Evolutionary conservation across 2,113 vertebrate species (phyloP).

Genomic region (Odobenus rosmarus): DNA sequence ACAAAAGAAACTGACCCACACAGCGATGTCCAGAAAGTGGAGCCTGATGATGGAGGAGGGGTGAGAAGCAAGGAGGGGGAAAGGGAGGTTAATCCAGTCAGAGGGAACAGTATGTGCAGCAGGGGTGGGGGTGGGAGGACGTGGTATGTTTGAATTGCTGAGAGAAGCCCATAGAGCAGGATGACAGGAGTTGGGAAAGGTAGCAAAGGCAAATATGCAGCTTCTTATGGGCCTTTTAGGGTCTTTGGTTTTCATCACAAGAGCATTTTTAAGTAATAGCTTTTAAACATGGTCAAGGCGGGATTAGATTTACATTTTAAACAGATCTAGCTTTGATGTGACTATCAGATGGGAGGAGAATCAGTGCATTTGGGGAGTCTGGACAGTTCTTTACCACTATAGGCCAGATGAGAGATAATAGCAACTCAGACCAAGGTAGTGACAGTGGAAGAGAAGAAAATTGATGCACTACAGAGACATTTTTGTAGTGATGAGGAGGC

Average conservation of each 20-base stretch:
- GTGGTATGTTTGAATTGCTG: background rate
- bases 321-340: background rate
- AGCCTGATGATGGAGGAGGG: background rate
- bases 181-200: background rate
- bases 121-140: fast-evolving
- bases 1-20: background rate
- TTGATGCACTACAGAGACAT: background rate
- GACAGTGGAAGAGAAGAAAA: background rate
- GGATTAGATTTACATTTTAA: slow-evolving; percentile 10
- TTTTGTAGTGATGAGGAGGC: background rate
- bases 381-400: background rate
- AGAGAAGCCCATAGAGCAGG: background rate
- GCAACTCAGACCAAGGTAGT: background rate
- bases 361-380: background rate
- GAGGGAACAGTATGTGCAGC: background rate
- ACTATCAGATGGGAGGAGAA: background rate
- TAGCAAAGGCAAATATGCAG: background rate
- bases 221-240: background rate
- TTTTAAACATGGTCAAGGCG: background rate
- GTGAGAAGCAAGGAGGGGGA: background rate
- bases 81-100: background rate
- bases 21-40: background rate
- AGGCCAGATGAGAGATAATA: background rate
- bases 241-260: background rate
- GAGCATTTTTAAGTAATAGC: background rate